phyloP scores from a whole-genome alignment of 2,113 vertebrate genomes.

The Coptodon bakossiorum region DNA sequence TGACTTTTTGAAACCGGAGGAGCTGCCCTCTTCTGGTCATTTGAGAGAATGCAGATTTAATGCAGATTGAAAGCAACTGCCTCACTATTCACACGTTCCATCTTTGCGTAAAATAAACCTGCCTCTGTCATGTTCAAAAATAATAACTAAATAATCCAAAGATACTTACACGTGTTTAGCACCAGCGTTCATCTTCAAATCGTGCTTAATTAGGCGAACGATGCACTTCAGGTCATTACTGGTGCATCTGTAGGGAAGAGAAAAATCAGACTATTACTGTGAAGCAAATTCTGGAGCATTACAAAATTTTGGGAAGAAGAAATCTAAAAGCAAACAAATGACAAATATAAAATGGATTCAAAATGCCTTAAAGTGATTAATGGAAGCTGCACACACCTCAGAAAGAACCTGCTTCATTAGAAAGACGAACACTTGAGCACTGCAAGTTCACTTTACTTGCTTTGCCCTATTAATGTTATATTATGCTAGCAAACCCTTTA shows the following conservation, averaged over 20 bases:
- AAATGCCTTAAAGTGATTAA: background rate
- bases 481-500: background rate
- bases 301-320: background rate
- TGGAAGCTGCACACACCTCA: background rate
- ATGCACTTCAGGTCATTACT: slow-evolving; percentile 95
- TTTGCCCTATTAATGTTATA: background rate
- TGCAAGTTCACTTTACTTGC: background rate
- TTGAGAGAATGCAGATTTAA: rapidly evolving
- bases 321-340: background rate
- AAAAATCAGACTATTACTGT: background rate
- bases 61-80: background rate
- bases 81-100: background rate
- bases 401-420: background rate
- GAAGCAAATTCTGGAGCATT: background rate
- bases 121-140: background rate
- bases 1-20: rapidly evolving
- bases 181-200: slow-evolving; percentile 95
- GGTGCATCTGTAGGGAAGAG: slow-evolving; percentile 77
- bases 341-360: background rate
- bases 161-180: slow-evolving; percentile 94
- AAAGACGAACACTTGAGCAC: background rate
- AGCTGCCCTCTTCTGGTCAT: background rate
- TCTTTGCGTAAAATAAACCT: background rate
- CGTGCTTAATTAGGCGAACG: slow-evolving; percentile 92
- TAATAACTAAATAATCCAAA: background rate